Conservation (phyloP, 2,113 vertebrate genomes). For the Oenanthe melanoleuca region DNA sequence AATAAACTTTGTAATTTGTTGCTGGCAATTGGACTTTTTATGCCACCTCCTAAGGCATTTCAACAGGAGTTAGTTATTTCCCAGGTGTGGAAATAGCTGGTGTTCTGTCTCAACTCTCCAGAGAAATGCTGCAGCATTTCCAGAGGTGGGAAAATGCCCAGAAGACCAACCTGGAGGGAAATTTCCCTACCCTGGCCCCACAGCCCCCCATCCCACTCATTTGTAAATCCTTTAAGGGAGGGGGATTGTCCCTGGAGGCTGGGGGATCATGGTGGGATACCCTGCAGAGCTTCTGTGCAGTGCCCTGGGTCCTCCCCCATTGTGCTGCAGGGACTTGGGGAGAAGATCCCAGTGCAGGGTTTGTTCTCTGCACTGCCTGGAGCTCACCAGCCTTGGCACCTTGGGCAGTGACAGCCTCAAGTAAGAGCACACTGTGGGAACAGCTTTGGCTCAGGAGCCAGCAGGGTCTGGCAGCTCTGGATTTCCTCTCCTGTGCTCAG, state of each 20-base stretch:
- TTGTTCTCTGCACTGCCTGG: background rate
- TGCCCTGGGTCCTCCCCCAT: background rate
- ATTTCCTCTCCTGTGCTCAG: background rate
- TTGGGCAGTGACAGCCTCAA: background rate
- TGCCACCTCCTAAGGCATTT: background rate
- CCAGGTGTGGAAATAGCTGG: background rate
- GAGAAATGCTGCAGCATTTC: background rate
- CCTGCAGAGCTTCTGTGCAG: background rate
- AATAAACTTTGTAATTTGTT: conserved; percentile 28
- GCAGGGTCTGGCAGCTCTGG: background rate
- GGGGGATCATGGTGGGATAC: accelerated
- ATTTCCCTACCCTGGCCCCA: background rate
- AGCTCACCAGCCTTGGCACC: background rate
- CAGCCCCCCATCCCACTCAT: accelerated
- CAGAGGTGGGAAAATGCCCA: background rate
- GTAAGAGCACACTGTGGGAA: accelerated
- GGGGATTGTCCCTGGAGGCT: background rate
- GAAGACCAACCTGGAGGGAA: background rate
- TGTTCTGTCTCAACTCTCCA: background rate
- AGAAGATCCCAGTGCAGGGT: background rate
- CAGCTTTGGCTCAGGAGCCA: background rate
- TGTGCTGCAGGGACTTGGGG: background rate
- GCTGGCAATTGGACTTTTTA: background rate
- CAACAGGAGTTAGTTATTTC: background rate
- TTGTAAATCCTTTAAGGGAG: background rate